Conservation (phyloP, 2,888 invertebrate genomes). For the Selenia dentaria region DNA sequence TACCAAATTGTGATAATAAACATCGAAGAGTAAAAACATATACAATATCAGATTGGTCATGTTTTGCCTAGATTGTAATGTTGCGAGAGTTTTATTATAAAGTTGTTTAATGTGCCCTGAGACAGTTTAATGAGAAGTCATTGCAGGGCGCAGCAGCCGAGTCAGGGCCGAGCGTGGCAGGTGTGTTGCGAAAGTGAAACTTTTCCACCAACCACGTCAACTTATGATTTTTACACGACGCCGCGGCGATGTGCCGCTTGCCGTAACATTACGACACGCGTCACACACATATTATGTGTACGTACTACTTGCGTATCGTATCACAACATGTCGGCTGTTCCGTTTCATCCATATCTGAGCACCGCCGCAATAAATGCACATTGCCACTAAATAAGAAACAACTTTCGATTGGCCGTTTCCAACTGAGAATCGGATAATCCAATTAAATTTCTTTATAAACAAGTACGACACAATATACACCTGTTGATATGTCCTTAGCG, state of each 20-base stretch:
- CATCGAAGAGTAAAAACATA: no score
- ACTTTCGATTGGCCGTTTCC: slow-evolving; percentile 39
- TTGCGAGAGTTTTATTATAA: slow-evolving; percentile 1
- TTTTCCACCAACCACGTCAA: slow-evolving; percentile 48
- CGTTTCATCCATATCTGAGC: slow-evolving; percentile 43
- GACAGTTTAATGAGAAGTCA: slow-evolving; percentile 22
- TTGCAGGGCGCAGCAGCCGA: neutral
- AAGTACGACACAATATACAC: slow-evolving; percentile 29
- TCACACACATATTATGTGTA: slow-evolving; percentile 43
- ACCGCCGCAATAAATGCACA: slow-evolving; percentile 35
- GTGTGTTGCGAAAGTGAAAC: slow-evolving; percentile 70
- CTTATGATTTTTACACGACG: slow-evolving; percentile 66
- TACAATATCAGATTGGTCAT: slow-evolving; percentile 16
- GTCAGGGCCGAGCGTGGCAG: slow-evolving; percentile 43
- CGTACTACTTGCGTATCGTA: slow-evolving; percentile 34
- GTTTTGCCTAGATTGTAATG: slow-evolving; percentile 3
- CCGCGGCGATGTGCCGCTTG: slow-evolving; percentile 57
- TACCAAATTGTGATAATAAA: slow-evolving; percentile 19
- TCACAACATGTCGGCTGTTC: slow-evolving; percentile 53
- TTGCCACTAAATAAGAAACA: slow-evolving; percentile 40
- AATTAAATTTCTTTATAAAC: slow-evolving; percentile 37
- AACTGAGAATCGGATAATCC: slow-evolving; percentile 32
- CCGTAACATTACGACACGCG: slow-evolving; percentile 72
- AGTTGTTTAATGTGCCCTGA: slow-evolving; percentile 26
- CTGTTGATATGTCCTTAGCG: slow-evolving; percentile 35